A percentile compares a stretch with the other conserved stretches of the same genome.
These are phyloP conservation scores for Halisarca cf. caerulea DNA, from an alignment of 37 sponge, comb jelly and placozoan species.

Conservation along the genomic window DNA sequence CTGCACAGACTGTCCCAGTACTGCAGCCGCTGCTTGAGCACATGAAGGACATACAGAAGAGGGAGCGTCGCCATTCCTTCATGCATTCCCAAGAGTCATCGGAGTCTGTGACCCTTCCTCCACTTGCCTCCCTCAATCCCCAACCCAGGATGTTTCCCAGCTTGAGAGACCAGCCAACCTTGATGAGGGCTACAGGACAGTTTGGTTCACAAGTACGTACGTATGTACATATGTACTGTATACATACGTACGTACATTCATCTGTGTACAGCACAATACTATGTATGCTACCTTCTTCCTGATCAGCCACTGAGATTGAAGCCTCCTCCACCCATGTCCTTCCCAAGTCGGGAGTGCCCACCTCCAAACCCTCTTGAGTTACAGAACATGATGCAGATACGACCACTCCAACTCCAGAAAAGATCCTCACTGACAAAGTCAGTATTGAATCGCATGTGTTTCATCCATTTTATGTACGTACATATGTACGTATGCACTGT, in stretches of 20 bases:
- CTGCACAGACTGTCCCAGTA: constrained; percentile 15
- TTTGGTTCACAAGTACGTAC: constrained; percentile 37
- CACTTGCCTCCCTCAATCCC: not conserved
- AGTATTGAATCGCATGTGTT: not conserved
- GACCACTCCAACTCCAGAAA: constrained; percentile 62
- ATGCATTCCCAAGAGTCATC: not conserved
- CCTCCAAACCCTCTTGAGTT: constrained; percentile 42
- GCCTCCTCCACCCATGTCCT: not conserved
- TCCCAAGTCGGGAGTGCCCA: not conserved
- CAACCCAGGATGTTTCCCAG: constrained; percentile 36
- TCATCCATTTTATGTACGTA: not conserved
- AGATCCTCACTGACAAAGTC: constrained; percentile 24
- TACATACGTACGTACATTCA: constrained; percentile 9
- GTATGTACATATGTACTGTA: not conserved
- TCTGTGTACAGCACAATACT: not conserved
- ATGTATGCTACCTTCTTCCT: not conserved
- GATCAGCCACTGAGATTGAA: not conserved
- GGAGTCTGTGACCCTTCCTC: not conserved
- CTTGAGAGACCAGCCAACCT: constrained; percentile 54
- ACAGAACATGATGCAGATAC: constrained; percentile 64
- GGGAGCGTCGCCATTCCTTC: constrained; percentile 13
- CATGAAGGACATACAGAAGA: not conserved
- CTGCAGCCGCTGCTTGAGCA: constrained; percentile 43
- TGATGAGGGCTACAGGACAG: constrained; percentile 44
- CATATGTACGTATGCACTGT: not conserved